Conservation (phyloP, 2,888 invertebrate genomes). For the Apodemia duryi region DNA sequence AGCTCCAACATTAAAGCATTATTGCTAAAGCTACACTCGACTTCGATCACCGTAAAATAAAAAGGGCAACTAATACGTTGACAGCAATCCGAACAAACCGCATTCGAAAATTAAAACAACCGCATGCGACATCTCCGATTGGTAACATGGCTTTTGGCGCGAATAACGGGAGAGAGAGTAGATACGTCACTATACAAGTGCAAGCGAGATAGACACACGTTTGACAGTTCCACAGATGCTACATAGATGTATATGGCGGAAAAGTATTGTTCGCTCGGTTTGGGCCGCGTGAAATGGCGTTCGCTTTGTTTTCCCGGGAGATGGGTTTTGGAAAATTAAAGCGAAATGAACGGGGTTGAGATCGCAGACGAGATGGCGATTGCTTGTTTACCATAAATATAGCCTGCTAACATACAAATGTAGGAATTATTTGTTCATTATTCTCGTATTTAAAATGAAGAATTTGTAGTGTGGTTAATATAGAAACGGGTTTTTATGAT, state of each 20-base stretch:
- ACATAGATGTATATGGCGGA: constrained; percentile 56
- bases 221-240: constrained; percentile 53
- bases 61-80: constrained; percentile 41
- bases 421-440: constrained; percentile 32
- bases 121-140: constrained; percentile 56
- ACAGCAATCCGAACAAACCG: constrained; percentile 63
- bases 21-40: constrained; percentile 32
- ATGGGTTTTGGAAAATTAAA: constrained; percentile 75
- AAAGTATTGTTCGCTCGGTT: constrained; percentile 72
- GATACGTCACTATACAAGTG: constrained; percentile 31
- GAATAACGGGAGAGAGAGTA: constrained; percentile 32
- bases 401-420: constrained; percentile 37
- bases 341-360: constrained; percentile 58
- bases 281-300: constrained; percentile 72
- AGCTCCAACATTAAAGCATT: constrained; percentile 21
- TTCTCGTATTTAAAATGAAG: constrained; percentile 26
- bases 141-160: constrained; percentile 58
- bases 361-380: constrained; percentile 61
- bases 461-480: constrained; percentile 17
- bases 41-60: constrained; percentile 46
- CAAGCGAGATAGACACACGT: constrained; percentile 49
- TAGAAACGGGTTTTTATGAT: constrained; percentile 14
- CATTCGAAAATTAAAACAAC: constrained; percentile 75
- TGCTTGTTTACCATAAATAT: constrained; percentile 60
- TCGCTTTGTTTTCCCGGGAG: constrained; percentile 62